Percentiles rank a stretch among this genome's conserved stretches.
Evolutionary conservation across 1,140 invertebrate genomes (phyloP).

Genomic region (Subanguina moxae): DNA sequence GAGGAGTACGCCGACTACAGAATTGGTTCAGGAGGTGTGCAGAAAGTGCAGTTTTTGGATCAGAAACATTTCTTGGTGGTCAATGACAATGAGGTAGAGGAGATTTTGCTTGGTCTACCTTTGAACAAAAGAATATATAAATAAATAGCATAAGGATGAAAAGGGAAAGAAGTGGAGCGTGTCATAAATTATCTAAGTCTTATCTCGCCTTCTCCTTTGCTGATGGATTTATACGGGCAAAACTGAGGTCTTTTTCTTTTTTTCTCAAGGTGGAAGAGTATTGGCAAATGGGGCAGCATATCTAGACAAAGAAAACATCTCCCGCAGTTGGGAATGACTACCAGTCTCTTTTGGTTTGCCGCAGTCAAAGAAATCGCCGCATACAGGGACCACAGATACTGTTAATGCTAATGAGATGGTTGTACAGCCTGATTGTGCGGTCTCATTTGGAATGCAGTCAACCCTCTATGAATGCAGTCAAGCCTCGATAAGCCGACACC

Average conservation of each 20-base stretch:
- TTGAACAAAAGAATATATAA: not conserved
- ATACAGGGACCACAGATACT: not conserved
- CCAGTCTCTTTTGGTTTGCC: too few relatives aligned
- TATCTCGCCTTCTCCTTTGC: slow-evolving; percentile 6
- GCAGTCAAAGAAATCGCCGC: too few relatives aligned
- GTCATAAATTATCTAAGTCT: slow-evolving; percentile 5
- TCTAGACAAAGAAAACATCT: too few relatives aligned
- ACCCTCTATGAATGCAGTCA: too few relatives aligned
- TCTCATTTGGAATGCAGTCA: too few relatives aligned
- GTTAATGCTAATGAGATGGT: too few relatives aligned
- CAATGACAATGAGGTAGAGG: not conserved
- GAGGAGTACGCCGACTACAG: slow-evolving; percentile 28
- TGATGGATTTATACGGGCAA: not conserved
- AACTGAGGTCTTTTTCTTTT: not conserved
- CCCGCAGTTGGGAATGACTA: too few relatives aligned
- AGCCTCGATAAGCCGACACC: too few relatives aligned
- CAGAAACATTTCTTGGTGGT: slow-evolving; percentile 22
- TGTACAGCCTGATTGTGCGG: too few relatives aligned
- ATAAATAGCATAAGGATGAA: not conserved
- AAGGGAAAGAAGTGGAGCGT: not conserved
- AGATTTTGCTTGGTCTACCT: not conserved
- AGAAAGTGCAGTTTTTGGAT: slow-evolving; percentile 32
- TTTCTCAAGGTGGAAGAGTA: too few relatives aligned
- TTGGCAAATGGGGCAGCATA: too few relatives aligned
- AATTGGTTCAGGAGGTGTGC: slow-evolving; percentile 14